Base-by-base conservation (phyloP, 2,888 invertebrate species). In the Cryptus viduatorius region DNA sequence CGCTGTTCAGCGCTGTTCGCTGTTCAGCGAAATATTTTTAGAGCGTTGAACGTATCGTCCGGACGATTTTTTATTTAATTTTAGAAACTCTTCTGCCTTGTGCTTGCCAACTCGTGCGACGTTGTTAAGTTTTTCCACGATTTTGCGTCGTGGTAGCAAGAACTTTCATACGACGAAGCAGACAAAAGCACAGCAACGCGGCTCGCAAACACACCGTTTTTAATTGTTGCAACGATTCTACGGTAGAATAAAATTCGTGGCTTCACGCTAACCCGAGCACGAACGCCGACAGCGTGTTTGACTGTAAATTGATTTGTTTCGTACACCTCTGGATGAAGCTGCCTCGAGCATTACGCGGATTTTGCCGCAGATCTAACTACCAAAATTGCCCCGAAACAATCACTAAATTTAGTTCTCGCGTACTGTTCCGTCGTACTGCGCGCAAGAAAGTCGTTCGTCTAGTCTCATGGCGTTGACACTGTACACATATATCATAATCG, bases 201-300 rank as follows among this genome's bases (percentile, higher is more conserved):
- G 37, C 37, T 37, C 7, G 37, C 37, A 37, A 37, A 37, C 48
- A 68, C 48, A 14, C 0, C 29, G 24, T 29, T 4, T 14, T 46
- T 48, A 50, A 69, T 69, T 48, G 50, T 31, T 16, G 50, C 31
- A 37, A 31, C 69, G 69, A 29, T 48, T 69, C 31, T 69, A 48
- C 69, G 50, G n/a, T 2, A 42, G 16, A 69, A 50, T 69, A 8
- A 50, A 69, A 69, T 50, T 69, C n/a, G 69, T 5, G 50, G 50
- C 0, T 69, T 69, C 31, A 69, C 50, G 68, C 46, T 46, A 29
- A 5, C 7, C 12, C 10, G 29, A 68, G 68, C 48, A 14, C 7
- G 29, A 24, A 8, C 14, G 29, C 46, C 37, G 37, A 37, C 37
- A 37, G 37, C 37, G 37, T 5, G 37, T 37, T 37, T 37, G 4